These are phyloP conservation scores for Venustaconcha ellipsiformis DNA, from an alignment of 1,140 invertebrate species.

Conservation along the genomic window DNA sequence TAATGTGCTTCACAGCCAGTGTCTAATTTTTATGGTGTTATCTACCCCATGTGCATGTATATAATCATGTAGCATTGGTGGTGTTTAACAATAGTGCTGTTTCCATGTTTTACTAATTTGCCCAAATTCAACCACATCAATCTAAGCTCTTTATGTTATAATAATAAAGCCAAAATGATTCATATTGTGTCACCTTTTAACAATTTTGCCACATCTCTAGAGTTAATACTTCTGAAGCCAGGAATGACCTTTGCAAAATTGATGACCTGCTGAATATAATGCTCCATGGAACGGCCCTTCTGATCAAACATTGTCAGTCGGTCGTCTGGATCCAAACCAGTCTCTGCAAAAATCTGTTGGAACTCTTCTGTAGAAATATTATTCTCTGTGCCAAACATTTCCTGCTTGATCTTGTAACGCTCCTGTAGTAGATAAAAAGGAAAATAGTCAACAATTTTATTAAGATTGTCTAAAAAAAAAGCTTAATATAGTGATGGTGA, in stretches of 20 bases:
- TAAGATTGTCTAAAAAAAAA: too few species aligned
- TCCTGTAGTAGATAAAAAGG: not conserved
- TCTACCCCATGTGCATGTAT: too few species aligned
- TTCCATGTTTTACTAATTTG: too few species aligned
- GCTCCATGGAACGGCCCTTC: slow-evolving; percentile 26
- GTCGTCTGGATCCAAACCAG: slow-evolving; percentile 28
- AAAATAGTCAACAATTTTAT: too few species aligned
- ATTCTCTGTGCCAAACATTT: slow-evolving; percentile 19
- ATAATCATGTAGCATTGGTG: too few species aligned
- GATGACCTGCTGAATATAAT: slow-evolving; percentile 24
- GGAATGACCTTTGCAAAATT: slow-evolving; percentile 31
- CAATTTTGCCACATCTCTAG: slow-evolving; percentile 28
- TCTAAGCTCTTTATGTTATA: too few species aligned
- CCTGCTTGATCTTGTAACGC: slow-evolving; percentile 14
- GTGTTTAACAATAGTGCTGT: too few species aligned
- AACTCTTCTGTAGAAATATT: slow-evolving; percentile 27
- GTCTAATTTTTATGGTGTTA: too few species aligned
- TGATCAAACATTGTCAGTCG: slow-evolving; percentile 19
- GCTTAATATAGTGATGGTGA: too few species aligned
- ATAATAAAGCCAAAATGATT: too few species aligned
- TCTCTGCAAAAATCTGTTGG: slow-evolving; percentile 34
- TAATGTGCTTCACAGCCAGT: too few species aligned
- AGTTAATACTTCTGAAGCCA: slow-evolving; percentile 24
- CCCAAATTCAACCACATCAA: too few species aligned
- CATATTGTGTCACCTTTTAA: slow-evolving; percentile 15